A percentile compares a stretch with the other conserved stretches of the same genome.
Evolutionary conservation across 2,888 invertebrate species (phyloP).

Genomic region (Lepidocyrtinus sp.): DNA sequence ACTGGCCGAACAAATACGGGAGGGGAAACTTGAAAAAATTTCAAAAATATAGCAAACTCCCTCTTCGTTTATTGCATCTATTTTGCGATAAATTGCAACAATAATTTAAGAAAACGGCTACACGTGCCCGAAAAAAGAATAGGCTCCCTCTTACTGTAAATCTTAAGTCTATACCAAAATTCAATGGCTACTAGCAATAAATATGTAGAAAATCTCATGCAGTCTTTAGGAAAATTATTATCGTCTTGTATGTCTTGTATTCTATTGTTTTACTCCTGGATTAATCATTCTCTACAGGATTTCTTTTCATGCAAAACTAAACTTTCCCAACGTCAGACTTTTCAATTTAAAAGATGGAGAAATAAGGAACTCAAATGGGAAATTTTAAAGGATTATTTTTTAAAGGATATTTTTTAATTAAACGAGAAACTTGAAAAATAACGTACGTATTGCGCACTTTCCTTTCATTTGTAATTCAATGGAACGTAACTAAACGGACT

Average conservation of each 20-base stretch:
- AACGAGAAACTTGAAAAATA: no score
- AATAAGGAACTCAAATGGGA: no score
- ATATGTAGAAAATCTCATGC: constrained; percentile 31
- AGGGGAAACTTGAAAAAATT: constrained; percentile 26
- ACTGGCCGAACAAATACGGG: constrained; percentile 39
- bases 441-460: background rate
- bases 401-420: no score
- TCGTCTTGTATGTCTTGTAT: constrained; percentile 26
- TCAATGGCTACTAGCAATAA: constrained; percentile 43
- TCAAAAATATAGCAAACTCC: constrained; percentile 31
- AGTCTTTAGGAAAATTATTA: constrained; percentile 38
- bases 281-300: no score
- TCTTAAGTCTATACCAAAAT: constrained; percentile 47
- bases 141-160: constrained; percentile 54
- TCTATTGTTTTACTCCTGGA: no score
- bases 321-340: no score
- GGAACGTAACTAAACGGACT: constrained; percentile 43
- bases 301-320: no score
- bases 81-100: constrained; percentile 3
- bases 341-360: no score
- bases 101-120: constrained; percentile 14
- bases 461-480: background rate
- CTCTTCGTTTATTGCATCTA: constrained; percentile 16
- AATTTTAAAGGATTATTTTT: no score
- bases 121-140: constrained; percentile 27